A percentile compares a stretch with the other conserved stretches of the same genome.
Conservation (phyloP, 2,888 invertebrate species). For the Euphydryas editha region DNA sequence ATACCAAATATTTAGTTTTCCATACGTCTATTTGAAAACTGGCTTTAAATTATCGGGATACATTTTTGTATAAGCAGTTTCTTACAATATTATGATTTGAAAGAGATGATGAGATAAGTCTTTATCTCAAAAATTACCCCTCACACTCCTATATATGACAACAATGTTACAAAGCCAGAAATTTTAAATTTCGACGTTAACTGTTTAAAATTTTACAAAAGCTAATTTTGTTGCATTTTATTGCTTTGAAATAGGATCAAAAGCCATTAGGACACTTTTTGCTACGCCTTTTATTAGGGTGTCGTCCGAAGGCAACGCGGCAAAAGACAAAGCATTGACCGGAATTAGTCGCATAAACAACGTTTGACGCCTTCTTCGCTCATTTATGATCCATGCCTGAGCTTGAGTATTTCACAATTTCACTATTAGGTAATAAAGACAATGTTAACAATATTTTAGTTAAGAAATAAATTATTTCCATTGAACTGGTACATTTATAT, state of each 20-base stretch:
- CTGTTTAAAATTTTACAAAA: constrained; percentile 74
- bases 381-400: constrained; percentile 56
- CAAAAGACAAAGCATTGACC: constrained; percentile 77
- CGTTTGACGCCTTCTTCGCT: constrained; percentile 76
- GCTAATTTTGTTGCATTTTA: constrained; percentile 83
- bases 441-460: constrained; percentile 17
- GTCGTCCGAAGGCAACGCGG: constrained; percentile 79
- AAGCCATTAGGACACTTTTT: constrained; percentile 78
- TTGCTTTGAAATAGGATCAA: constrained; percentile 80
- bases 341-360: constrained; percentile 79
- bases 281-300: constrained; percentile 82
- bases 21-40: too few relatives aligned
- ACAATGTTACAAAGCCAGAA: constrained; percentile 53
- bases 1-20: too few relatives aligned
- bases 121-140: constrained; percentile 40
- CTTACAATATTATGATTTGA: too few relatives aligned
- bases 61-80: too few relatives aligned
- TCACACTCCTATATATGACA: too few relatives aligned
- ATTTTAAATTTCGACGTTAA: constrained; percentile 59
- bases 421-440: too few relatives aligned
- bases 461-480: background rate
- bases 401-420: constrained; percentile 21
- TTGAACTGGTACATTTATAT: background rate
- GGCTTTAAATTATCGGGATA: too few relatives aligned
- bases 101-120: too few relatives aligned